These are phyloP conservation scores for Macaria notata DNA, from an alignment of 2,888 invertebrate genomes.

Conservation along the genomic window DNA sequence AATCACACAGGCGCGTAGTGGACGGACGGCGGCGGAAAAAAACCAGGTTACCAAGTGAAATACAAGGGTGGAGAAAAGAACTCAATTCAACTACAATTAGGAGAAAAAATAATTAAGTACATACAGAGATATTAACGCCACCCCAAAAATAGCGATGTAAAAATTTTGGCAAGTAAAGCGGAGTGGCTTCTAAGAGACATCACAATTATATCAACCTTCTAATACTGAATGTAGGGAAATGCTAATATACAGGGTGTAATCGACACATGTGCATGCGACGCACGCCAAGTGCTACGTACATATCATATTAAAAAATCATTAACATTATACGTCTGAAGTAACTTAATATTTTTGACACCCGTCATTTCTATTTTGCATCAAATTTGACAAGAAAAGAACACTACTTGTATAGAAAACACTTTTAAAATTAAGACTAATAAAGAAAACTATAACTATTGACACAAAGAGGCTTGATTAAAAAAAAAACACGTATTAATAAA, in stretches of 20 bases:
- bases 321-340: too few species aligned
- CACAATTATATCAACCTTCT: constrained; percentile 72
- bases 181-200: constrained; percentile 58
- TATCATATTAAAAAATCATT: too few species aligned
- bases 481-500: too few species aligned
- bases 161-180: constrained; percentile 70
- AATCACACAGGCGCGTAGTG: constrained; percentile 25
- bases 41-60: constrained; percentile 61
- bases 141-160: constrained; percentile 40
- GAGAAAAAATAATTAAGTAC: constrained; percentile 67
- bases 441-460: too few species aligned
- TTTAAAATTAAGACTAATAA: too few species aligned
- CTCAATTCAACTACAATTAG: constrained; percentile 39
- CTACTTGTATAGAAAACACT: too few species aligned
- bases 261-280: constrained; percentile 47
- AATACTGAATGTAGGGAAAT: constrained; percentile 73
- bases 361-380: too few species aligned
- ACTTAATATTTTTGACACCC: too few species aligned
- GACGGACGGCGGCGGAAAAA: constrained; percentile 47
- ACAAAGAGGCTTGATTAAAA: too few species aligned
- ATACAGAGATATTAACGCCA: constrained; percentile 51
- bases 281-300: constrained; percentile 20
- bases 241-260: constrained; percentile 75
- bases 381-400: too few species aligned
- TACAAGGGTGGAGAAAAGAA: constrained; percentile 56